These are phyloP conservation scores for Myripristis murdjan DNA, from an alignment of 2,797 vertebrate genomes.

Conservation along the genomic window DNA sequence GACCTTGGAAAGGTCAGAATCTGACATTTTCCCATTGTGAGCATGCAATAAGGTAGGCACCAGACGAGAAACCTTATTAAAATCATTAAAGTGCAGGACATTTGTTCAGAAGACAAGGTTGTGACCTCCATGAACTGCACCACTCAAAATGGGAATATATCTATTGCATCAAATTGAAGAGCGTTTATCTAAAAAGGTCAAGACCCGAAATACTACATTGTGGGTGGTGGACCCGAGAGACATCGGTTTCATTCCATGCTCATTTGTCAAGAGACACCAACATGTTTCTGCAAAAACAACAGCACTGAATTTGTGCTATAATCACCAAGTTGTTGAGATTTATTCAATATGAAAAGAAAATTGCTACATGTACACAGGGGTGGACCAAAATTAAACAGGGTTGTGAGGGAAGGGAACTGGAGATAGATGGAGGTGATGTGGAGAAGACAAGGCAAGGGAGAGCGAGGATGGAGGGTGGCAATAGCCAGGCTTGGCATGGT, in stretches of 20 bases:
- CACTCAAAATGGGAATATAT: slow-evolving; percentile 21
- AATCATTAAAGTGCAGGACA: slow-evolving; percentile 28
- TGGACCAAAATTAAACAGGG: too few species aligned
- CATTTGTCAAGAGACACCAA: not conserved
- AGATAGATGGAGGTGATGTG: too few species aligned
- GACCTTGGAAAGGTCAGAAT: slow-evolving; percentile 31
- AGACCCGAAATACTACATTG: not conserved
- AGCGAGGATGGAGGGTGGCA: too few species aligned
- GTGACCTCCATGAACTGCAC: not conserved
- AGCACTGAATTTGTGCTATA: not conserved
- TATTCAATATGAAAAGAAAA: not conserved
- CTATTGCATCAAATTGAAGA: slow-evolving; percentile 7
- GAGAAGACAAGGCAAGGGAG: too few species aligned
- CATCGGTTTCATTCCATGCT: too few species aligned
- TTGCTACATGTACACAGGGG: too few species aligned
- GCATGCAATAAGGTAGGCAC: slow-evolving; percentile 5
- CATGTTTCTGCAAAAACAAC: not conserved
- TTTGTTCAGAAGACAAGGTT: slow-evolving; percentile 21
- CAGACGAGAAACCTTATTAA: slow-evolving; percentile 9
- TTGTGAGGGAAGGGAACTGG: too few species aligned
- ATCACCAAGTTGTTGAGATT: not conserved
- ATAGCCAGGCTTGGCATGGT: too few species aligned
- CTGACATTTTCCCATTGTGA: slow-evolving; percentile 31
- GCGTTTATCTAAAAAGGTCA: slow-evolving; percentile 30
- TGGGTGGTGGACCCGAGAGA: slow-evolving; percentile 2